Base-by-base conservation (phyloP, 2,113 vertebrate genomes). In the Taurulus bubalis region DNA sequence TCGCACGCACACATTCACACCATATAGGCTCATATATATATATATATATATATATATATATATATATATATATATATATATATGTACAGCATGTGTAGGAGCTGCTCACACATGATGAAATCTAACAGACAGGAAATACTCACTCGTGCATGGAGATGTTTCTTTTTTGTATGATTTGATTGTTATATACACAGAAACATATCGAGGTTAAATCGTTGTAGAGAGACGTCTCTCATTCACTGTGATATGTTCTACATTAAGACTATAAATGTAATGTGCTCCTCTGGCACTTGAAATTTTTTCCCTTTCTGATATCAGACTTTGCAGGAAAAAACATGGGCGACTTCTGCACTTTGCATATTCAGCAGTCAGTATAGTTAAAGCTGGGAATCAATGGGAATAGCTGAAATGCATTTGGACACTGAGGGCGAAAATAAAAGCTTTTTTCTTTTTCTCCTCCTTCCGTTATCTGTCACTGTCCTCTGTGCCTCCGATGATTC, bases 371-470 rank as follows among this genome's bases (percentile, higher is more conserved):
- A 40, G 56, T 26, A 22, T 11, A 77, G 26, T 38, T 75, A 24
- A 42, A 80, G 75, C 55, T 67, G 42, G 12, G 78, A 83, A 85
- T 82, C 62, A 77, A 73, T 85, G 82, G 15, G 67, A 85, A 82
- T n/a, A 24, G 11, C 63, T 67, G 12, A 79, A 71, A 89, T 62
- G 76, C 59, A 79, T 80, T 60, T 18, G 42, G 58, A 80, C 56
- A 69, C 9, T 32, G 80, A 71, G 53, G 69, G 73, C 26, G 82
- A 49, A 68, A 87, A 84, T 73, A 80, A 85, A 80, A 78, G 26
- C 12, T 24, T 22, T 45, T 34, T 36, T 51, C 42, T 14, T 36
- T 5, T 9, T 16, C 8, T 53, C 14, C 8, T 53, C 14, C n/a
- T 14, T 65, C 42, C 71, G 71, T 85, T 83, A 80, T 75, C 78